Evolutionary conservation across 2,113 vertebrate genomes (phyloP).

Genomic region (Glaucomys volans): DNA sequence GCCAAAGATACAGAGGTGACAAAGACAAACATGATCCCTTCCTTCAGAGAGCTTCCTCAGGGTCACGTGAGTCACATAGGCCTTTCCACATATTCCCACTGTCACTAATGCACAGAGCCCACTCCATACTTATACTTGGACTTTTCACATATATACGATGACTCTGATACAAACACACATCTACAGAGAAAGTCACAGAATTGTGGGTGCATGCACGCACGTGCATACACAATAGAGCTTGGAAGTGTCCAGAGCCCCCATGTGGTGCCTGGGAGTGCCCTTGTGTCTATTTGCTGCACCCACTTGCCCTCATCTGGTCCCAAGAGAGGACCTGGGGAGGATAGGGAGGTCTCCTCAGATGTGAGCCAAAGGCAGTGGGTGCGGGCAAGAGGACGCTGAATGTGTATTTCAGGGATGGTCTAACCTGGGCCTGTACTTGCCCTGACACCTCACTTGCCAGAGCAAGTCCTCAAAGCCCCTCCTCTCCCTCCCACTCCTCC

Average conservation of each 20-base stretch:
- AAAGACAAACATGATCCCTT: background rate
- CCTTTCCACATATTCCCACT: background rate
- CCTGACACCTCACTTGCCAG: background rate
- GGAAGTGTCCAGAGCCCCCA: constrained; percentile 67
- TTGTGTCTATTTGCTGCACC: background rate
- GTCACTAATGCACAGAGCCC: background rate
- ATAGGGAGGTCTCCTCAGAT: background rate
- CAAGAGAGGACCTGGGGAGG: background rate
- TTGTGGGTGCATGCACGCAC: constrained; percentile 53
- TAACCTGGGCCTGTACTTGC: background rate
- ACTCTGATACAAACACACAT: constrained; percentile 42
- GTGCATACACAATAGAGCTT: constrained; percentile 22
- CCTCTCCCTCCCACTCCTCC: too few species aligned
- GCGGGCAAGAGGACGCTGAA: background rate
- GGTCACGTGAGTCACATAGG: background rate
- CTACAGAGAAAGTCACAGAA: background rate
- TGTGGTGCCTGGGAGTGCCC: constrained; percentile 38
- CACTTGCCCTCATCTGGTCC: background rate
- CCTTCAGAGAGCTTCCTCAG: background rate
- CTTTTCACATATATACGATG: background rate
- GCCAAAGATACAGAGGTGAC: constrained; percentile 19
- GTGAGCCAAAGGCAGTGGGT: background rate
- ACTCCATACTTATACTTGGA: background rate
- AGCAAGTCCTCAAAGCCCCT: background rate
- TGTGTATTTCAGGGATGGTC: background rate